Evolutionary conservation across 2,888 invertebrate genomes (phyloP).

Genomic region (Lamellibrachia columna): DNA sequence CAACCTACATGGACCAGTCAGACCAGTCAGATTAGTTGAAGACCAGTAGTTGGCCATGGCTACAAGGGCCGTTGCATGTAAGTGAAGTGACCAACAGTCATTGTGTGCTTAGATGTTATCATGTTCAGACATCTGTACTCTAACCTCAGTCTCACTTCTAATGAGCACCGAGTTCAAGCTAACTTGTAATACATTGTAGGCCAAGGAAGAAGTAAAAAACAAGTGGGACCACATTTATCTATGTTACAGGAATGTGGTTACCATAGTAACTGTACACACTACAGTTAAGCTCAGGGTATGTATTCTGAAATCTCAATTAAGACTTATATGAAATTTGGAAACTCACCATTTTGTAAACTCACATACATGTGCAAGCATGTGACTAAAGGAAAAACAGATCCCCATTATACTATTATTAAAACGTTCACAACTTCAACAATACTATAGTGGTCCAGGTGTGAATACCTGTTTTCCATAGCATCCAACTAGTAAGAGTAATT

Average conservation of each 20-base stretch:
- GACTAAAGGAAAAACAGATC: neutral
- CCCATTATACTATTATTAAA: neutral
- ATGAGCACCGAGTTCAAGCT: too few species aligned
- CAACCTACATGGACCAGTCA: neutral
- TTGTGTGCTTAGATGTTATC: neutral
- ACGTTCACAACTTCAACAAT: neutral
- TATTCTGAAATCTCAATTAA: neutral
- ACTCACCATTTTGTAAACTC: neutral
- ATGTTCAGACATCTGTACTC: neutral
- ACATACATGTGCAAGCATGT: neutral
- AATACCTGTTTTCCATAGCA: too few species aligned
- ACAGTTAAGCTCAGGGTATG: neutral
- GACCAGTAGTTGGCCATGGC: neutral
- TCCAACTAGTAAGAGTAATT: neutral
- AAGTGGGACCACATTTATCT: neutral
- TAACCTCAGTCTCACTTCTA: neutral
- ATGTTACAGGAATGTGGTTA: neutral
- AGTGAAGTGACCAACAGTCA: neutral
- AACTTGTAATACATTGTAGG: too few species aligned
- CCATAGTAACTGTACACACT: neutral
- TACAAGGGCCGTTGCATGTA: neutral
- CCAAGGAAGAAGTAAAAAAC: neutral
- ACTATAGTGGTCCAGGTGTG: neutral
- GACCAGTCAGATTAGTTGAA: neutral
- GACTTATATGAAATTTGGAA: neutral